Conservation (phyloP, 2,888 invertebrate genomes). For the Agrypnus murinus region DNA sequence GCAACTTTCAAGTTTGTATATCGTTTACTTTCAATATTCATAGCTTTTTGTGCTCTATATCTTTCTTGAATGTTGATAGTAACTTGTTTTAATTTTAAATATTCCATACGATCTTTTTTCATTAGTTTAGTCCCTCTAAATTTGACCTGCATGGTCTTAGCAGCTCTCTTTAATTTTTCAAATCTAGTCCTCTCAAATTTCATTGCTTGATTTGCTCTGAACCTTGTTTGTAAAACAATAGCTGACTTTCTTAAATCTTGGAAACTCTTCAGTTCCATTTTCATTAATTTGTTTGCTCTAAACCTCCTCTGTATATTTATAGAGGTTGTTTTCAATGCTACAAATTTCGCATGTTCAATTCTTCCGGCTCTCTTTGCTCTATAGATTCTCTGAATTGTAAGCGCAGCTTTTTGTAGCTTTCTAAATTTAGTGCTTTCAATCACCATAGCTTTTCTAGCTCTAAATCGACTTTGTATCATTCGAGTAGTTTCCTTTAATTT, state of each 20-base stretch:
- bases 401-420: constrained; percentile 8
- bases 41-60: constrained; percentile 63
- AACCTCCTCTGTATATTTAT: constrained; percentile 55
- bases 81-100: constrained; percentile 55
- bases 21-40: constrained; percentile 63
- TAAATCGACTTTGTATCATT: constrained; percentile 59
- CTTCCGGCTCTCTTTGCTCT: constrained; percentile 16
- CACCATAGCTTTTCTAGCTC: constrained; percentile 57
- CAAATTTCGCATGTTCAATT: constrained; percentile 26
- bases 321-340: constrained; percentile 59
- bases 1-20: constrained; percentile 65
- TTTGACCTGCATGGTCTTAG: constrained; percentile 69
- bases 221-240: constrained; percentile 69
- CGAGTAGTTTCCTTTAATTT: constrained; percentile 44
- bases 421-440: constrained; percentile 13
- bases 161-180: constrained; percentile 64
- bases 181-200: constrained; percentile 65
- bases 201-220: constrained; percentile 70
- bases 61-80: constrained; percentile 65
- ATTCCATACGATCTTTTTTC: constrained; percentile 60
- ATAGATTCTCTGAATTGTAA: constrained; percentile 32
- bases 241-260: constrained; percentile 59
- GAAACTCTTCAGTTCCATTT: neutral
- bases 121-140: constrained; percentile 41
- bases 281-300: constrained; percentile 48